phyloP scores from a whole-genome alignment of 2,113 vertebrate species.

The Paraplagusia blochii region DNA sequence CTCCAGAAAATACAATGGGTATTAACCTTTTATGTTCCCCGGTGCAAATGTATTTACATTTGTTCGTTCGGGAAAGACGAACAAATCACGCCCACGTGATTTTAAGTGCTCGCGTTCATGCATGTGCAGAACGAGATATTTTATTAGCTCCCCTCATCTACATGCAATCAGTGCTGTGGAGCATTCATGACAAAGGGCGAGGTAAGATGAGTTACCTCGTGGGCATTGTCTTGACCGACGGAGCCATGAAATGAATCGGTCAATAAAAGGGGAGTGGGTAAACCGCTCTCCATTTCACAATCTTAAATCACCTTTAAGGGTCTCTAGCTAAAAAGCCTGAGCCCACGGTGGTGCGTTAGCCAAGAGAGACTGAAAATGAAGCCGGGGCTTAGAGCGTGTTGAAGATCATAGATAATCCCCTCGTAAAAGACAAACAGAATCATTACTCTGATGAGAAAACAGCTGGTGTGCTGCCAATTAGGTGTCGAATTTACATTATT shows the following conservation, averaged over 20 bases:
- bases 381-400: conserved; percentile 13
- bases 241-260: conserved; percentile 59
- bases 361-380: conserved; percentile 2
- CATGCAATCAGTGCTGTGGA: conserved; percentile 72
- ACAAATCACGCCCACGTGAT: conserved; percentile 55
- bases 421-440: conserved; percentile 61
- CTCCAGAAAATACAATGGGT: conserved; percentile 45
- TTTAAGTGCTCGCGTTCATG: no score
- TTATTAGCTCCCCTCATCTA: conserved; percentile 66
- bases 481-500: conserved; percentile 71
- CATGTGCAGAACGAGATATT: conserved; percentile 54
- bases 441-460: conserved; percentile 75
- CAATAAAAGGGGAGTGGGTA: conserved; percentile 16
- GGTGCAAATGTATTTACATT: conserved; percentile 35
- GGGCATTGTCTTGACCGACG: conserved; percentile 50
- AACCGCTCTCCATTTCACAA: conserved; percentile 1
- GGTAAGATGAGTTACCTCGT: conserved; percentile 21
- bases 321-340: conserved; percentile 26
- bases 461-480: conserved; percentile 76
- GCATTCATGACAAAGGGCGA: conserved; percentile 45
- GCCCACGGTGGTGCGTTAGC: conserved; percentile 1
- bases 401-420: conserved; percentile 51
- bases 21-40: conserved; percentile 63
- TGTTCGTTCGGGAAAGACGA: conserved; percentile 64
- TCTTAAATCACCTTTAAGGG: not conserved